These are phyloP conservation scores for Chrysomela aeneicollis DNA, from an alignment of 2,888 invertebrate genomes.

Conservation along the genomic window DNA sequence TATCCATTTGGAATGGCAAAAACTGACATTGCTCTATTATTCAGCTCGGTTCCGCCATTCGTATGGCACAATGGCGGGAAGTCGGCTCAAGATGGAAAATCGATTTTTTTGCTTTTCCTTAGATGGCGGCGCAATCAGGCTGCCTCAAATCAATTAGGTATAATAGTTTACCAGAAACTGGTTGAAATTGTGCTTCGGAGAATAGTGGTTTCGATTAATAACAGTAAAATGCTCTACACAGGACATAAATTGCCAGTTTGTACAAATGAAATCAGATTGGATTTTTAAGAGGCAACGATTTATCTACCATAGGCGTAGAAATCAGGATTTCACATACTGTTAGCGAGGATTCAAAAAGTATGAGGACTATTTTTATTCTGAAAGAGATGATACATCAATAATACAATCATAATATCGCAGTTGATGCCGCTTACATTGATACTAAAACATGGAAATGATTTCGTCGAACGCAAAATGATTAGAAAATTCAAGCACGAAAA, in stretches of 20 bases:
- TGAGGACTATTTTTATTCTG: too few species aligned
- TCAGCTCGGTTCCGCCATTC: conserved; percentile 42
- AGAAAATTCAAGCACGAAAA: too few species aligned
- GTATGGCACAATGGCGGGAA: conserved; percentile 45
- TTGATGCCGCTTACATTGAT: too few species aligned
- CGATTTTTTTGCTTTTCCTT: conserved; percentile 41
- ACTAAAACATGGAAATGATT: too few species aligned
- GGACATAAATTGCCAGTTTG: conserved; percentile 10
- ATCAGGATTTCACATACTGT: neutral
- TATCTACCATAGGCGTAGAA: neutral
- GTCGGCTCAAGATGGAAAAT: conserved; percentile 40
- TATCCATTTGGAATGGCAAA: conserved; percentile 37
- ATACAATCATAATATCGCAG: too few species aligned
- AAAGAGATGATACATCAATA: too few species aligned
- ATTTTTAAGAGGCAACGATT: neutral
- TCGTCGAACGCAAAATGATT: too few species aligned
- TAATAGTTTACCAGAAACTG: conserved; percentile 46
- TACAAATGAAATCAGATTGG: neutral
- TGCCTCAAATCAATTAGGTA: conserved; percentile 40
- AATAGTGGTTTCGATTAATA: conserved; percentile 41
- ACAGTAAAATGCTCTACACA: conserved; percentile 30
- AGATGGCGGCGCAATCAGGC: conserved; percentile 46
- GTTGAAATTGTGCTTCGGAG: conserved; percentile 43
- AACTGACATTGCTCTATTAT: conserved; percentile 48
- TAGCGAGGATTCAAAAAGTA: too few species aligned